A percentile compares a stretch with the other conserved stretches of the same genome.
These are phyloP conservation scores for Caenorhabditis angaria DNA, from an alignment of 2,888 invertebrate genomes.

Conservation along the genomic window DNA sequence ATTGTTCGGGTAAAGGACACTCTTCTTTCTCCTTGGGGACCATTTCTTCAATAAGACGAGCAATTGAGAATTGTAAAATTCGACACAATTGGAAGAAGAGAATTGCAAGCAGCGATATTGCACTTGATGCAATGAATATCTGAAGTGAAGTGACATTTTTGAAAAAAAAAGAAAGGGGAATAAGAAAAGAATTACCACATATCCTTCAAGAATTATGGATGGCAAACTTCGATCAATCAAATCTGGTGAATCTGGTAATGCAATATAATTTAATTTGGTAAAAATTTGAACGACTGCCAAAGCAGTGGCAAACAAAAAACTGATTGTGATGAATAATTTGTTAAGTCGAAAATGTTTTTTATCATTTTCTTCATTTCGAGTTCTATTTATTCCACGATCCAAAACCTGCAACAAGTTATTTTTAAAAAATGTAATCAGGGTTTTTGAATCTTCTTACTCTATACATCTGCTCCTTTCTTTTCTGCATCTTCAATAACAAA, in stretches of 20 bases:
- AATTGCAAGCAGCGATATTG: conserved; percentile 37
- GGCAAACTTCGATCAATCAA: conserved; percentile 43
- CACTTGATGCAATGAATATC: conserved; percentile 42
- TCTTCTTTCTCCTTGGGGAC: conserved; percentile 44
- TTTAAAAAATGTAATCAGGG: no score
- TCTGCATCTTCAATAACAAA: conserved; percentile 49
- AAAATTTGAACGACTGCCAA: conserved; percentile 50
- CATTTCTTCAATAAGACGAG: conserved; percentile 41
- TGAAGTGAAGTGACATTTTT: conserved; percentile 9
- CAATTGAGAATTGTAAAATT: conserved; percentile 33
- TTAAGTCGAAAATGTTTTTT: conserved; percentile 48
- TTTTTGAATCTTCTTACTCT: conserved; percentile 48
- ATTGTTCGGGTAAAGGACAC: conserved; percentile 46
- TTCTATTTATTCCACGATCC: conserved; percentile 50
- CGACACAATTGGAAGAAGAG: conserved; percentile 40
- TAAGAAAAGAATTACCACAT: conserved; percentile 32
- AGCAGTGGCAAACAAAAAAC: conserved; percentile 49
- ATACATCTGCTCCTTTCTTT: conserved; percentile 51
- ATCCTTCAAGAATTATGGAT: conserved; percentile 48
- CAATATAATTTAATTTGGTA: conserved; percentile 45
- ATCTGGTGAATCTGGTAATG: conserved; percentile 49
- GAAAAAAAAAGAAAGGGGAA: neutral
- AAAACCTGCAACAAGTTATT: conserved; percentile 40
- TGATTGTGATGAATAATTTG: conserved; percentile 48
- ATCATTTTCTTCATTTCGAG: conserved; percentile 49